A percentile compares a stretch with the other conserved stretches of the same genome.
These are phyloP conservation scores for Caenorhabditis zanzibari DNA, from an alignment of 2,888 invertebrate species.

Conservation along the genomic window DNA sequence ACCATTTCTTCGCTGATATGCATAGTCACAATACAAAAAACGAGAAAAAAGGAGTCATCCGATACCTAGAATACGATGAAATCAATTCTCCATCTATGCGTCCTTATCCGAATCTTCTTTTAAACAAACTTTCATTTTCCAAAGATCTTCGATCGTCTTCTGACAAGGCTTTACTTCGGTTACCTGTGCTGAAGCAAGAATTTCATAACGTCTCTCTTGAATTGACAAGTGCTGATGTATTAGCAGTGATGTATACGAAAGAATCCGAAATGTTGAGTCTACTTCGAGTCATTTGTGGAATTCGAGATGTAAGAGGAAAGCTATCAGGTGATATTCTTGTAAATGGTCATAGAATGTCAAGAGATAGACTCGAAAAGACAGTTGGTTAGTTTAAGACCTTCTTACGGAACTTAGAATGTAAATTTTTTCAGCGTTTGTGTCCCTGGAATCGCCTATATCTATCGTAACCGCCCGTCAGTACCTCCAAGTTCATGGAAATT, in stretches of 20 bases:
- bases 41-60: slow-evolving; percentile 52
- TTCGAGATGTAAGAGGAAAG: slow-evolving; percentile 86
- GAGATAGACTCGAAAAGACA: slow-evolving; percentile 87
- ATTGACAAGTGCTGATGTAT: slow-evolving; percentile 92
- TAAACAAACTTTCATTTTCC: slow-evolving; percentile 88
- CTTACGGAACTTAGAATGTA: background rate
- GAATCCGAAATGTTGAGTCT: slow-evolving; percentile 92
- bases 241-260: slow-evolving; percentile 92
- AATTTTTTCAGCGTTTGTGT: slow-evolving; percentile 86
- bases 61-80: slow-evolving; percentile 48
- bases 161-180: slow-evolving; percentile 83
- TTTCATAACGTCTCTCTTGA: slow-evolving; percentile 91
- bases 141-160: slow-evolving; percentile 84
- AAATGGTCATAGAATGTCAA: slow-evolving; percentile 91
- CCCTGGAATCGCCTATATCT: slow-evolving; percentile 90
- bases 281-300: slow-evolving; percentile 91
- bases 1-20: slow-evolving; percentile 53
- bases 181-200: slow-evolving; percentile 85
- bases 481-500: slow-evolving; percentile 84
- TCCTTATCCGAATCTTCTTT: slow-evolving; percentile 85
- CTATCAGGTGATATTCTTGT: slow-evolving; percentile 90
- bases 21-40: slow-evolving; percentile 36
- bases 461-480: slow-evolving; percentile 94
- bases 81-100: slow-evolving; percentile 55
- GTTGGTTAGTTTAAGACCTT: slow-evolving; percentile 84